Base-by-base conservation (phyloP, 2,888 invertebrate genomes). In the Caenorhabditis becei region DNA sequence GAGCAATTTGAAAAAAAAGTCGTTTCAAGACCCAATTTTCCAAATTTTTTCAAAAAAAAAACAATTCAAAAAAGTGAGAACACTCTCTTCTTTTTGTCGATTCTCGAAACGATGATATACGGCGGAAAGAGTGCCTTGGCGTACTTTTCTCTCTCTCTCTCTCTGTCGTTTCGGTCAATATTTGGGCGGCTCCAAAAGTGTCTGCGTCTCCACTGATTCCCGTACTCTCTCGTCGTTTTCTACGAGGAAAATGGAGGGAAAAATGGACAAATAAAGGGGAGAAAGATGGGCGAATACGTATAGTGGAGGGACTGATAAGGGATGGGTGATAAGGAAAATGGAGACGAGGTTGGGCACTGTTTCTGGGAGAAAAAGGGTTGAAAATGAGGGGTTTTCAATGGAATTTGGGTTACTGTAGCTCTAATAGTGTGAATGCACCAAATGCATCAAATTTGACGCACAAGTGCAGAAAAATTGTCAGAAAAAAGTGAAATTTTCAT, bases 251-350 rank as follows among this genome's bases (percentile, higher is more conserved):
- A 7, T 4, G 10, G 18, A 66, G 28, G 54, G 41, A 41, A 63
- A 63, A 61, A 54, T 32, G 54, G 54, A 41, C 66, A 66, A 56
- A 66, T 44, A 56, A 32, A 26, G 41, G 18, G 41, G 37, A 49
- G 32, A 18, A 37, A 54, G 41, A 24, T 24, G 18, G 44, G 61
- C 23, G 47, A 26, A 62, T 53, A 37, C 37, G 47, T 18, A 47
- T 47, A 18, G 47, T 47, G 4, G 32, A 7, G 32, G 32, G 5
- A 32, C 4, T 32, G 41, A 14, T 11, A 1, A 20, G 51, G 32
- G 37, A 65, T 24, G 49, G 18, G 49, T 65, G 41, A 14, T 24
- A 24, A 41, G 59, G 24, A 56, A 8, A 56, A n/a, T 62, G 61
- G 47, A 47, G 18, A 35, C 35, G 11, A 8, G n/a, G 35, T 35